A percentile compares a stretch with the other conserved stretches of the same genome.
These are phyloP conservation scores for Colletes latitarsis DNA, from an alignment of 1,140 invertebrate species.

Conservation along the genomic window DNA sequence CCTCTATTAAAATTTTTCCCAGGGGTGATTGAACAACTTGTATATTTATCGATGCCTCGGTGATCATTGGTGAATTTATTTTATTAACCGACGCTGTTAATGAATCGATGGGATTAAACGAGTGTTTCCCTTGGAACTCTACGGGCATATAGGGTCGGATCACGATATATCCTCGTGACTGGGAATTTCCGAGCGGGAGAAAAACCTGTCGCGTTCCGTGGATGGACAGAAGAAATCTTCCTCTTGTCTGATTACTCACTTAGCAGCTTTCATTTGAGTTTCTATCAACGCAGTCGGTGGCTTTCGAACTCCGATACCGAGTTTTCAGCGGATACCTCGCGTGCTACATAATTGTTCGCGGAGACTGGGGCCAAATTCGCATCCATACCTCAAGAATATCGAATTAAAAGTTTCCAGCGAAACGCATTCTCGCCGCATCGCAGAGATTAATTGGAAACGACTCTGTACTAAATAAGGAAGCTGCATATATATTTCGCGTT, in stretches of 20 bases:
- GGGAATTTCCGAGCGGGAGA: conserved; percentile 22
- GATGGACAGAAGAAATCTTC: conserved; percentile 39
- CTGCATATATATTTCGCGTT: neutral
- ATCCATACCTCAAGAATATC: too few relatives aligned
- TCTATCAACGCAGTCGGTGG: conserved; percentile 31
- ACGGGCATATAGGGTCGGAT: neutral
- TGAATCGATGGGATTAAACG: neutral
- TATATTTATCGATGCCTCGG: too few relatives aligned
- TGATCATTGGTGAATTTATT: too few relatives aligned
- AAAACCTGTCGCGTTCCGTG: conserved; percentile 36
- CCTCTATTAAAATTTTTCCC: too few relatives aligned
- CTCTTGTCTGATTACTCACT: conserved; percentile 45
- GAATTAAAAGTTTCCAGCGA: too few relatives aligned
- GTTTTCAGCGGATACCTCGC: neutral
- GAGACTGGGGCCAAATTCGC: too few relatives aligned
- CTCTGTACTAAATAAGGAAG: too few relatives aligned
- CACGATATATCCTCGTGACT: neutral
- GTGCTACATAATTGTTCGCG: neutral
- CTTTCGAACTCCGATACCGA: conserved; percentile 18
- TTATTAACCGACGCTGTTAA: too few relatives aligned
- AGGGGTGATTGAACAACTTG: too few relatives aligned
- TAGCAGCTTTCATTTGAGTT: conserved; percentile 52
- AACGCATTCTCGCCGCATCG: too few relatives aligned
- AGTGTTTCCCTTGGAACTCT: neutral
- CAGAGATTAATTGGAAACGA: too few relatives aligned